Conservation (phyloP, 2,113 vertebrate species). For the Camelus bactrianus region DNA sequence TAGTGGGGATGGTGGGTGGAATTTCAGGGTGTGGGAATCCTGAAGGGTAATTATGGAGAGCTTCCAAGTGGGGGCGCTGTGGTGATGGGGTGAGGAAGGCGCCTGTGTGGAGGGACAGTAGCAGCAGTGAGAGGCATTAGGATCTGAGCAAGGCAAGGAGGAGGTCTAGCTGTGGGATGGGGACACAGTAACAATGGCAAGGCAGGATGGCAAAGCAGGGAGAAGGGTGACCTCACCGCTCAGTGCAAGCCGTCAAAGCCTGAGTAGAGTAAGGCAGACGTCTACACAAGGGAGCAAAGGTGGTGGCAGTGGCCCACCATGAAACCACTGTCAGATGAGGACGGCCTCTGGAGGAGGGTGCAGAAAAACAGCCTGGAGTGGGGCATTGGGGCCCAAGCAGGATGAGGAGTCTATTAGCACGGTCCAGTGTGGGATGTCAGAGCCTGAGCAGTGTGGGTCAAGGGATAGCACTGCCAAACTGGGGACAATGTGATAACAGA, state of each 20-base stretch:
- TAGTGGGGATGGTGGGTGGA: background rate
- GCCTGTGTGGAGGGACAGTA: background rate
- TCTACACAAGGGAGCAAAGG: background rate
- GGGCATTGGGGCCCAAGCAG: background rate
- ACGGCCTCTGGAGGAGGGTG: background rate
- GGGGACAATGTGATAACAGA: background rate
- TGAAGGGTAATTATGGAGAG: background rate
- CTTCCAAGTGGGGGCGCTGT: background rate
- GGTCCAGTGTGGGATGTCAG: background rate
- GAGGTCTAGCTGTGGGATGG: background rate
- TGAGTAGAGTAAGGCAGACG: background rate
- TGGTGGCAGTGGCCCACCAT: background rate
- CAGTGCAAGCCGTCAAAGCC: background rate
- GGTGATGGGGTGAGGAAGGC: background rate
- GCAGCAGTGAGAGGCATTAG: background rate
- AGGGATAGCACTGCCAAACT: background rate
- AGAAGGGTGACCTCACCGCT: background rate
- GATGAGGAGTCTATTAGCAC: background rate
- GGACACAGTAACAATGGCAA: fast-evolving
- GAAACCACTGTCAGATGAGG: background rate
- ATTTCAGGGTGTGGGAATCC: background rate
- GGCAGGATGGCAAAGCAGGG: background rate
- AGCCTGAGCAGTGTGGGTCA: background rate
- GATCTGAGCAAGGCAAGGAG: background rate
- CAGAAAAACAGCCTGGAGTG: background rate